phyloP scores from a whole-genome alignment of 1,140 invertebrate species.

The Yoshiicerus persimilis region DNA sequence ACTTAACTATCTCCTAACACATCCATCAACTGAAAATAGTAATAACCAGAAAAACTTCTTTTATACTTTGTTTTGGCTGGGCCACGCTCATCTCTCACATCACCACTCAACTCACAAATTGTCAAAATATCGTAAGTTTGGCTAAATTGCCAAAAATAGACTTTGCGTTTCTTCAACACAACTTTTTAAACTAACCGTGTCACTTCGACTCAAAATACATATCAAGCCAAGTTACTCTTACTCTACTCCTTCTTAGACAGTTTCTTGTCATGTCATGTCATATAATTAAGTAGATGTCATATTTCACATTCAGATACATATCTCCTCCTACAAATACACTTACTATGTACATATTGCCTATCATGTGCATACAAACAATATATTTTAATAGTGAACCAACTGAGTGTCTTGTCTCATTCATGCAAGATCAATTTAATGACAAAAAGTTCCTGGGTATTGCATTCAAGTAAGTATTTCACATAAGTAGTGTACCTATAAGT shows the following conservation, averaged over 20 bases:
- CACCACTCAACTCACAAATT: constrained; percentile 14
- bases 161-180: not conserved
- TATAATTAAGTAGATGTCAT: not conserved
- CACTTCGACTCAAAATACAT: not conserved
- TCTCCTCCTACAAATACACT: no score
- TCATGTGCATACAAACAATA: not conserved
- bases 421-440: not conserved
- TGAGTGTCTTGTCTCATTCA: not conserved
- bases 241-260: no score
- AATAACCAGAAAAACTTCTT: not conserved
- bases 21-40: not conserved
- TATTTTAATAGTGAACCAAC: not conserved
- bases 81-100: not conserved
- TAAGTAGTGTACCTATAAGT: not conserved
- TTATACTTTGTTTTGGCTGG: not conserved
- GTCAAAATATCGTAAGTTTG: constrained; percentile 1
- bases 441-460: not conserved
- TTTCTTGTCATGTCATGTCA: no score
- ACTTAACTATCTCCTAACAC: not conserved
- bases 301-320: not conserved
- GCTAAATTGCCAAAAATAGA: constrained; percentile 18
- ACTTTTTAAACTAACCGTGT: not conserved
- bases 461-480: not conserved
- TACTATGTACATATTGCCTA: no score
- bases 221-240: not conserved